Evolutionary conservation across 2,113 vertebrate species (phyloP).

Genomic region (Pelecanoides urinatrix): DNA sequence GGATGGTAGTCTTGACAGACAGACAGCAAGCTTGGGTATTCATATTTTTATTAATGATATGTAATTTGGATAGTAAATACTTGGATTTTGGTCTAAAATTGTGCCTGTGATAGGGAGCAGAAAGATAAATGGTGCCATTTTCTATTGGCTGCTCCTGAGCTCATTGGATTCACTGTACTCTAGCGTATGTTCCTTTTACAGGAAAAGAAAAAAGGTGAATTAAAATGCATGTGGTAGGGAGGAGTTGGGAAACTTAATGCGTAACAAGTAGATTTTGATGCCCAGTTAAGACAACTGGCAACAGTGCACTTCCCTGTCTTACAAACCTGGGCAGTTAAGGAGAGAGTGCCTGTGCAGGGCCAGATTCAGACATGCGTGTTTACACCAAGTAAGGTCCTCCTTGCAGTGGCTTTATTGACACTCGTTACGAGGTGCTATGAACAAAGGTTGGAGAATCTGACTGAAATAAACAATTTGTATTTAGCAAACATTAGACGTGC

Average conservation of each 20-base stretch:
- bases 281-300: neutral
- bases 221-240: neutral
- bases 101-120: neutral
- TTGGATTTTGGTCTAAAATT: neutral
- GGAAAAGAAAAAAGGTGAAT: neutral
- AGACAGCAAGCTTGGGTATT: neutral
- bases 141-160: neutral
- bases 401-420: neutral
- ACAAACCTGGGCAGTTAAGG: neutral
- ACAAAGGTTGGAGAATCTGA: neutral
- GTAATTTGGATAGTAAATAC: neutral
- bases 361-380: neutral
- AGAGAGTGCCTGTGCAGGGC: neutral
- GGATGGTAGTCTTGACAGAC: neutral
- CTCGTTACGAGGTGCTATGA: fast-evolving
- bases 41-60: neutral
- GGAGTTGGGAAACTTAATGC: neutral
- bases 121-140: neutral
- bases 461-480: neutral
- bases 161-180: neutral
- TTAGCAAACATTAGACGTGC: neutral
- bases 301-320: neutral
- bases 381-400: neutral
- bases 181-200: neutral
- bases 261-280: neutral